Evolutionary conservation across 2,113 vertebrate species (phyloP).

Genomic region (Atlantisia rogersi): DNA sequence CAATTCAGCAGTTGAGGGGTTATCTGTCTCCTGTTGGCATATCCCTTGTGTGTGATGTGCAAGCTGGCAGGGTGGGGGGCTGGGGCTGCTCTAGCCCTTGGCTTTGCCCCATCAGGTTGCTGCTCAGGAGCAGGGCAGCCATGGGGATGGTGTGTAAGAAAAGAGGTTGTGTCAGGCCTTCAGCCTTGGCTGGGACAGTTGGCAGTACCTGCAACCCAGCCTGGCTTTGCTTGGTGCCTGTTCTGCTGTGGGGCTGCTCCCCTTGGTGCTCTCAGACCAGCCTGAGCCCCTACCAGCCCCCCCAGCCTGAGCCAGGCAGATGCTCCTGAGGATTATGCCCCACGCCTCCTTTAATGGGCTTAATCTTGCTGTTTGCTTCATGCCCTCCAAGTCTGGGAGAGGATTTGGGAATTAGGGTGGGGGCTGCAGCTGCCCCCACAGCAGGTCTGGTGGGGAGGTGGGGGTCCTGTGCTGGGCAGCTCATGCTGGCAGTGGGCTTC

Average conservation of each 20-base stretch:
- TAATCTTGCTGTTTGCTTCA: not conserved
- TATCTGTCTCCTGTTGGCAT: not conserved
- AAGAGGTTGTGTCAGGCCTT: fast-evolving
- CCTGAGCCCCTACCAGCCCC: fast-evolving
- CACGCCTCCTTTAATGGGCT: not conserved
- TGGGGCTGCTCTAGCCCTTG: fast-evolving
- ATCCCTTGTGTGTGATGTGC: fast-evolving
- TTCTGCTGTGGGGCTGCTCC: not conserved
- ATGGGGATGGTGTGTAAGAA: not conserved
- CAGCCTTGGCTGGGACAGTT: fast-evolving
- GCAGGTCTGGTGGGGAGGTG: not conserved
- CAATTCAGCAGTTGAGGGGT: not conserved
- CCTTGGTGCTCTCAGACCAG: not conserved
- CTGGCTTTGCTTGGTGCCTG: not conserved
- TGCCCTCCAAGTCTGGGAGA: not conserved
- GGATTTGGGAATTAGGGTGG: not conserved
- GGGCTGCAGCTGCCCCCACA: not conserved
- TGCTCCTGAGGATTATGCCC: not conserved
- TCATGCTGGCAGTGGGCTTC: not conserved
- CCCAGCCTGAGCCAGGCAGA: not conserved
- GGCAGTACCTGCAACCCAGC: not conserved
- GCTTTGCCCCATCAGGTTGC: fast-evolving
- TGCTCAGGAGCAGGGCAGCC: fast-evolving
- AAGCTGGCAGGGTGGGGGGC: not conserved
- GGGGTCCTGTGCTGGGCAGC: not conserved